These are phyloP conservation scores for Beroe forskalii DNA, from an alignment of 37 sponge, comb jelly and placozoan genomes.

Conservation along the genomic window DNA sequence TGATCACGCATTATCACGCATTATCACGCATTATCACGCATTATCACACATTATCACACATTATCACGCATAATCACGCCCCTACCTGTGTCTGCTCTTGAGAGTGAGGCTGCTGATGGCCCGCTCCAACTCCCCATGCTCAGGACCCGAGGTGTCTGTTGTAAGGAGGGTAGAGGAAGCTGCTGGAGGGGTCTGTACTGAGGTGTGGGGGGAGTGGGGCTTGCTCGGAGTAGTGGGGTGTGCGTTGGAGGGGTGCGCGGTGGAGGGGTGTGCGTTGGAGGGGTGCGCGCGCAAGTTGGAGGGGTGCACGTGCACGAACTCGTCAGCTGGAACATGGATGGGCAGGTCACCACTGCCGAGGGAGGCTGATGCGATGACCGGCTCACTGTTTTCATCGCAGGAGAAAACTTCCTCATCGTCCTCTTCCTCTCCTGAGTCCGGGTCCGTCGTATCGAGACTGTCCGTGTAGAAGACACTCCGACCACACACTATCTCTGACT, in stretches of 20 bases:
- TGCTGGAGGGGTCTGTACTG: no score
- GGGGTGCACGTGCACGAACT: no score
- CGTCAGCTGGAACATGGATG: neutral
- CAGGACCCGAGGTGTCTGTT: neutral
- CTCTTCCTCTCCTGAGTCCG: neutral
- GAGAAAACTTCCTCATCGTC: neutral
- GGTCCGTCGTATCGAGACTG: neutral
- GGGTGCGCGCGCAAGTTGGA: neutral
- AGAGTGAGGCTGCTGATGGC: constrained; percentile 23
- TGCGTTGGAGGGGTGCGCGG: neutral
- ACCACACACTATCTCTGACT: constrained; percentile 15
- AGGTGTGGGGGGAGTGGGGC: no score
- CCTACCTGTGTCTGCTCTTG: neutral
- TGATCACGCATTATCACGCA: no score
- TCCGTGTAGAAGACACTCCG: neutral
- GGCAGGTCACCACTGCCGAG: neutral
- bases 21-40: no score
- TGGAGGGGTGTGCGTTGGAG: neutral
- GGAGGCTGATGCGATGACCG: neutral
- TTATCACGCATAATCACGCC: no score
- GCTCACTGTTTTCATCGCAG: neutral
- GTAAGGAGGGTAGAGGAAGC: no score
- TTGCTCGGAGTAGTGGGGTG: no score
- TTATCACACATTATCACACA: no score
- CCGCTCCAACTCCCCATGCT: neutral